These are phyloP conservation scores for Hirtodrosophila cameraria DNA, from an alignment of 2,888 invertebrate genomes.

Conservation along the genomic window DNA sequence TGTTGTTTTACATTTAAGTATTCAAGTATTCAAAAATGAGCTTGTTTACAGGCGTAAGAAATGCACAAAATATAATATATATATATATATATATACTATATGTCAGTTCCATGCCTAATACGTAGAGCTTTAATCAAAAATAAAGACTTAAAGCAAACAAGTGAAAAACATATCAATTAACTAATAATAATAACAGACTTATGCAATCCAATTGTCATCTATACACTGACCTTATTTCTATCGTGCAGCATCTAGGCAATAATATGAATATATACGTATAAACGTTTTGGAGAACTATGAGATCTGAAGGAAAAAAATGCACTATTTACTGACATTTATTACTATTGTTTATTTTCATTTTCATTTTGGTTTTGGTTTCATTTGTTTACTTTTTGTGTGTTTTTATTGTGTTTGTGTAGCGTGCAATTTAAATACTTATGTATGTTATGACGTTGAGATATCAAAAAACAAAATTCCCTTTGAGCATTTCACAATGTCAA, in stretches of 20 bases:
- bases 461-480: slow-evolving; percentile 65
- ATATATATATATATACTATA: slow-evolving; percentile 2
- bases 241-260: slow-evolving; percentile 57
- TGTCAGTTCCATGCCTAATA: slow-evolving; percentile 29
- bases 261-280: slow-evolving; percentile 31
- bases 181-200: too few relatives aligned
- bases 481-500: slow-evolving; percentile 34
- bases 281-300: slow-evolving; percentile 55
- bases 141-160: slow-evolving; percentile 13
- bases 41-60: not conserved
- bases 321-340: slow-evolving; percentile 57
- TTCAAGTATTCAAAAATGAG: too few relatives aligned
- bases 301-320: slow-evolving; percentile 56
- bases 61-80: slow-evolving; percentile 8
- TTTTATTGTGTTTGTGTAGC: slow-evolving; percentile 8
- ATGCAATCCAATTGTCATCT: slow-evolving; percentile 31
- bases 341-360: slow-evolving; percentile 38
- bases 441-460: slow-evolving; percentile 19
- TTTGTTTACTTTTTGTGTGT: slow-evolving; percentile 4
- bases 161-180: slow-evolving; percentile 4
- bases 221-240: slow-evolving; percentile 55
- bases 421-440: slow-evolving; percentile 45
- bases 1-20: too few relatives aligned
- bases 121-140: slow-evolving; percentile 9
- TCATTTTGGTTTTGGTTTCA: not conserved